A percentile compares a stretch with the other conserved stretches of the same genome.
phyloP scores from a whole-genome alignment of 2,888 invertebrate genomes.

The Polylopha cassiicola region DNA sequence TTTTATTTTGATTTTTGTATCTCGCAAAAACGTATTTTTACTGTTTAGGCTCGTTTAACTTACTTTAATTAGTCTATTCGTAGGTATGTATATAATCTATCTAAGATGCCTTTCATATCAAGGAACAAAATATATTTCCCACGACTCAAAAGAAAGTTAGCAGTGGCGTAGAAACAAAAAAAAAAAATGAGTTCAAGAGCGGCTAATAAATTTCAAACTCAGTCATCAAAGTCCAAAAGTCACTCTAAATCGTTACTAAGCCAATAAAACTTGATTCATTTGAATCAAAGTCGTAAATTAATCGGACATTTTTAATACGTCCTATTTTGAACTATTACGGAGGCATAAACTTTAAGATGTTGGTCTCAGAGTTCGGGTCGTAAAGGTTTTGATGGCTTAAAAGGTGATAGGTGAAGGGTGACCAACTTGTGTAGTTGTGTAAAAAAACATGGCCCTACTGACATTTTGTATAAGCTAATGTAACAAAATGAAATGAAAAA shows the following conservation, averaged over 20 bases:
- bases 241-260: conserved; percentile 46
- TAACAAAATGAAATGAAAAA: too few relatives aligned
- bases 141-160: conserved; percentile 30
- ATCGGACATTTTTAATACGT: conserved; percentile 61
- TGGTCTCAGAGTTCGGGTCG: conserved; percentile 36
- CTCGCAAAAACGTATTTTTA: too few relatives aligned
- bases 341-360: conserved; percentile 54
- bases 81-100: too few relatives aligned
- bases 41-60: too few relatives aligned
- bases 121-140: too few relatives aligned
- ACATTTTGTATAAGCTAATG: too few relatives aligned
- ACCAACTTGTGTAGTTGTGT: conserved; percentile 24
- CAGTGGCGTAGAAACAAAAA: conserved; percentile 46
- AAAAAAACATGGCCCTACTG: too few relatives aligned
- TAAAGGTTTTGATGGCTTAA: conserved; percentile 40
- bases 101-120: conserved; percentile 5
- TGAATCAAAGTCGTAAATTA: conserved; percentile 55
- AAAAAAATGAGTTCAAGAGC: conserved; percentile 62
- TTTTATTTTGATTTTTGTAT: too few relatives aligned
- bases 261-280: conserved; percentile 66
- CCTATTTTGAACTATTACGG: conserved; percentile 70
- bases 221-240: conserved; percentile 53
- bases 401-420: conserved; percentile 39
- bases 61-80: too few relatives aligned
- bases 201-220: conserved; percentile 51